Percentiles rank a stretch among this genome's conserved stretches.
These are phyloP conservation scores for Carapus acus DNA, from an alignment of 2,797 vertebrate species.

Conservation along the genomic window DNA sequence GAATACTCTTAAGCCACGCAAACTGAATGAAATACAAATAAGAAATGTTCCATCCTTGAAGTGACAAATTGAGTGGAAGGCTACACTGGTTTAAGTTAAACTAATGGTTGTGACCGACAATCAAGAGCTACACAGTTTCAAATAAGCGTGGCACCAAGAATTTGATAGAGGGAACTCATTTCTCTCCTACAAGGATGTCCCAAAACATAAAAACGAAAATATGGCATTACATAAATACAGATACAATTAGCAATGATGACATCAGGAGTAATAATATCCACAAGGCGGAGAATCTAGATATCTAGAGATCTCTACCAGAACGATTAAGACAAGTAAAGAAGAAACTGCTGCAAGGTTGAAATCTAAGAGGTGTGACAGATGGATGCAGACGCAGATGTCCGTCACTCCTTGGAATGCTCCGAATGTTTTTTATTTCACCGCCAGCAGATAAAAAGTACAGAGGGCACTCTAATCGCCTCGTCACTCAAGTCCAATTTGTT, in stretches of 20 bases:
- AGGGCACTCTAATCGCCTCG: conserved; percentile 23
- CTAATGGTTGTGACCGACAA: neutral
- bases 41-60: neutral
- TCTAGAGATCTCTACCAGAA: neutral
- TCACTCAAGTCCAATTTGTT: conserved; percentile 21
- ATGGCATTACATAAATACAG: no score
- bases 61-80: neutral
- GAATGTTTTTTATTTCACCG: neutral
- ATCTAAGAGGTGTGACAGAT: neutral
- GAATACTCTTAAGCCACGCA: neutral
- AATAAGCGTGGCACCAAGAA: no score
- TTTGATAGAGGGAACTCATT: no score
- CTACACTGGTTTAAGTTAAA: no score
- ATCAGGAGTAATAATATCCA: neutral
- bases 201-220: no score
- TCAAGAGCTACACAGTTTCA: no score
- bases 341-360: neutral
- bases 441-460: conserved; percentile 19
- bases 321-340: conserved; percentile 14
- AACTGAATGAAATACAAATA: conserved; percentile 11
- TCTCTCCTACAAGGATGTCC: no score
- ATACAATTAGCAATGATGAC: neutral
- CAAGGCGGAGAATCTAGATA: neutral
- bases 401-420: conserved; percentile 6
- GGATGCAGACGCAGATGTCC: conserved; percentile 12